Percentiles rank a stretch among this genome's conserved stretches.
phyloP scores from a whole-genome alignment of 2,888 invertebrate species.

The Microchrysa polita region DNA sequence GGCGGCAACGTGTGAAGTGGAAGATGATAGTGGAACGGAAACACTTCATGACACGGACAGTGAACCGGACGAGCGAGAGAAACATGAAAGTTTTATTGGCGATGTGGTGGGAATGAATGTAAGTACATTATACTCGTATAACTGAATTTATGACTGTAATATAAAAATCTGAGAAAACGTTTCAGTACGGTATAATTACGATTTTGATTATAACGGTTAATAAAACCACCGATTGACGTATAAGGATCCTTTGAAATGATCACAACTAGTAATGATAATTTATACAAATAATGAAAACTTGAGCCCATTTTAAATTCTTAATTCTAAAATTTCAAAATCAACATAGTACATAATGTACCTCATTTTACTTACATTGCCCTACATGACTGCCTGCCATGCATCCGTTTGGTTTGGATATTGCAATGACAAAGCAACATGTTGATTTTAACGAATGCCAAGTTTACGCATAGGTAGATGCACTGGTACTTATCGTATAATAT shows the following conservation, averaged over 20 bases:
- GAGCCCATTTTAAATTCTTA: background rate
- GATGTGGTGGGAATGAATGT: slow-evolving; percentile 79
- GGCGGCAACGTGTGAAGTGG: slow-evolving; percentile 57
- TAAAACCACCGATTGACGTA: too few relatives aligned
- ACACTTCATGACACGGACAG: slow-evolving; percentile 72
- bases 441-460: slow-evolving; percentile 37
- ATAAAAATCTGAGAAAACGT: too few relatives aligned
- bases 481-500: too few relatives aligned
- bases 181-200: too few relatives aligned
- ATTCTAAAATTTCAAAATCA: background rate
- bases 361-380: background rate
- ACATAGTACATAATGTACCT: too few relatives aligned
- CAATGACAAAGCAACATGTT: slow-evolving; percentile 21
- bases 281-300: background rate
- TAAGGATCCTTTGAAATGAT: too few relatives aligned
- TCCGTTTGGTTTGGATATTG: too few relatives aligned
- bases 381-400: background rate
- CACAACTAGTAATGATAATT: too few relatives aligned
- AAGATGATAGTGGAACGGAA: slow-evolving; percentile 68
- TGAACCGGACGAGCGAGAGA: slow-evolving; percentile 71
- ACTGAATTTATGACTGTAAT: too few relatives aligned
- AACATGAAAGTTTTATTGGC: slow-evolving; percentile 67
- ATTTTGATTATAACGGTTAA: too few relatives aligned
- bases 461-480: slow-evolving; percentile 32
- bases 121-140: too few relatives aligned